Percentiles rank a stretch among this genome's conserved stretches.
phyloP scores from a whole-genome alignment of 2,113 vertebrate genomes.

The Nesoenas mayeri region DNA sequence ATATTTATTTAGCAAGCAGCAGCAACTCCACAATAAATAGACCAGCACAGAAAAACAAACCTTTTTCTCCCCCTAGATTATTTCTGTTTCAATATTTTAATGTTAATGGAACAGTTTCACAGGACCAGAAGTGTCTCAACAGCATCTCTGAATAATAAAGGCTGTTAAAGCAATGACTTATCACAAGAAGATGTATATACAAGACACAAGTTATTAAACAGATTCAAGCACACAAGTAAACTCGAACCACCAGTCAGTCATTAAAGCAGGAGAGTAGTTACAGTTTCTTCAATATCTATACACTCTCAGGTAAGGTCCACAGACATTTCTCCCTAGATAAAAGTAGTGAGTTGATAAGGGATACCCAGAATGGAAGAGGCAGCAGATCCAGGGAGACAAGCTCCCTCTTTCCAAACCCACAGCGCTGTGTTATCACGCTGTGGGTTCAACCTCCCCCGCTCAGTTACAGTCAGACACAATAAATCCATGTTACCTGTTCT shows the following conservation, averaged over 20 bases:
- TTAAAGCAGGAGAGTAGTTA: neutral
- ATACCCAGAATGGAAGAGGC: neutral
- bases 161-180: constrained; percentile 64
- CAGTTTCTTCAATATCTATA: neutral
- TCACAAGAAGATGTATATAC: constrained; percentile 65
- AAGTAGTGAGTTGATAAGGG: neutral
- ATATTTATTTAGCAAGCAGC: constrained; percentile 51
- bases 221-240: constrained; percentile 41
- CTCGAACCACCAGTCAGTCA: neutral
- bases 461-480: neutral
- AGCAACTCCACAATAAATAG: constrained; percentile 59
- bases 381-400: neutral
- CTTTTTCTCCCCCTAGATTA: neutral
- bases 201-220: constrained; percentile 65
- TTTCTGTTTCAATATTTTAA: neutral
- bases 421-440: accelerated
- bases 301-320: neutral
- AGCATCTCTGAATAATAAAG: constrained; percentile 56
- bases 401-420: neutral
- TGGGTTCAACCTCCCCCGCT: neutral
- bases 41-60: constrained; percentile 11
- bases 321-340: neutral
- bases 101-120: constrained; percentile 1
- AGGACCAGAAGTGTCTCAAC: constrained; percentile 56
- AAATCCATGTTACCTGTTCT: neutral